Conservation (phyloP, 2,113 vertebrate genomes). For the Protobothrops flavoviridis region DNA sequence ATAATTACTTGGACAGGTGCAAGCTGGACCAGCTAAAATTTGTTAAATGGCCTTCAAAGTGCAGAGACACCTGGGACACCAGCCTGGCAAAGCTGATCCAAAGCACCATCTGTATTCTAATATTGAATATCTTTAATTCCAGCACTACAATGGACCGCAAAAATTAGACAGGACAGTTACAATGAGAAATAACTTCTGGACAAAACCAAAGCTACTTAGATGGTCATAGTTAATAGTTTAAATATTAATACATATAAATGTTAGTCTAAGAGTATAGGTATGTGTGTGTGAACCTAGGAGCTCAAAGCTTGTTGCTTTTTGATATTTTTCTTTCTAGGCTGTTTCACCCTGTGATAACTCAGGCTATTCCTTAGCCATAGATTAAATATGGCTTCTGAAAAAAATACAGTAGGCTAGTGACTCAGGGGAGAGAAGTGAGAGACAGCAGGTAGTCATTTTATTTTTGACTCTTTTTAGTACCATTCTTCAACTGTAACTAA, state of each 20-base stretch:
- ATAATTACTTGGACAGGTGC: not conserved
- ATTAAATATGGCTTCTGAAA: not conserved
- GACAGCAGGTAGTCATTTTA: not conserved
- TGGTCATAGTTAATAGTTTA: not conserved
- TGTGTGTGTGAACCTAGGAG: not conserved
- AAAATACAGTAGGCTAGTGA: not conserved
- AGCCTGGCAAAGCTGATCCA: not conserved
- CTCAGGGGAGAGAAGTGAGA: not conserved
- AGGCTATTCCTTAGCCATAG: not conserved
- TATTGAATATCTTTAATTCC: not conserved
- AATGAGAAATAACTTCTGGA: not conserved
- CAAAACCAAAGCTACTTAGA: not conserved
- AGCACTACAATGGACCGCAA: not conserved
- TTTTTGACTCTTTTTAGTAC: not conserved
- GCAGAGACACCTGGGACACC: not conserved
- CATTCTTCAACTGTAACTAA: not conserved
- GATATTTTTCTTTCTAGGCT: too few relatives aligned
- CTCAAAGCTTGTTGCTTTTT: not conserved
- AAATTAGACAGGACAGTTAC: not conserved
- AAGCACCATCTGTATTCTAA: not conserved
- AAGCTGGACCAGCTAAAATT: not conserved
- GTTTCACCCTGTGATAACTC: not conserved
- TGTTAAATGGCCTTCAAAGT: too few relatives aligned
- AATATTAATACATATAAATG: too few relatives aligned
- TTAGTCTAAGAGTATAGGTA: not conserved